Percentiles rank a stretch among this genome's conserved stretches.
Conservation (phyloP, 2,113 vertebrate species). For the Istiophorus platypterus region DNA sequence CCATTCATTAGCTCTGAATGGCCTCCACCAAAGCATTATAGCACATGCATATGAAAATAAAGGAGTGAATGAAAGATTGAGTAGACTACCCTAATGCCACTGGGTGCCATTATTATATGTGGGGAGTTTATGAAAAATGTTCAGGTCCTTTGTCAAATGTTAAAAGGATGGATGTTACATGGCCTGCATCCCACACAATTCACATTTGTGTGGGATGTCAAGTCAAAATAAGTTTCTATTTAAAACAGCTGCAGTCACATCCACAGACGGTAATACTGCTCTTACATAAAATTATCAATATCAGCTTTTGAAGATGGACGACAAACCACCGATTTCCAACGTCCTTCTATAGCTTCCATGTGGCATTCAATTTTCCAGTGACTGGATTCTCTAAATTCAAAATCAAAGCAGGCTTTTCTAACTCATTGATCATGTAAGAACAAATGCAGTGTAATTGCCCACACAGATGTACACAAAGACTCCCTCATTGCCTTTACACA, state of each 20-base stretch:
- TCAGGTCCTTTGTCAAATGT: constrained; percentile 65
- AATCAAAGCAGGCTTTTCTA: constrained; percentile 2
- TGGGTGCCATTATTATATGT: constrained; percentile 61
- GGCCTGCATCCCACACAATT: constrained; percentile 55
- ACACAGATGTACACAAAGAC: constrained; percentile 20
- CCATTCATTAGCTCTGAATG: constrained; percentile 81
- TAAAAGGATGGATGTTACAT: constrained; percentile 62
- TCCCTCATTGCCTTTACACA: background rate
- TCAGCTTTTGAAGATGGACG: constrained; percentile 26
- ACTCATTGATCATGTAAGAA: constrained; percentile 14
- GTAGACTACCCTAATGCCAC: constrained; percentile 63
- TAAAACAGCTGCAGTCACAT: constrained; percentile 33
- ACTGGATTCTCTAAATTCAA: background rate
- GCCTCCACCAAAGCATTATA: constrained; percentile 69
- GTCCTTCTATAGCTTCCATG: constrained; percentile 23
- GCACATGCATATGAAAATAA: constrained; percentile 71
- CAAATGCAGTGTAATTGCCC: constrained; percentile 8
- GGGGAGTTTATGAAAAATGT: constrained; percentile 68
- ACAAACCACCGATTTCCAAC: constrained; percentile 28
- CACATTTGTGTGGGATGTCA: constrained; percentile 52
- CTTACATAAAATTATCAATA: constrained; percentile 48
- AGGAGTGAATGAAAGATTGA: constrained; percentile 74
- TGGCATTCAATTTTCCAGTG: background rate
- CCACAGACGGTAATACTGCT: constrained; percentile 15
- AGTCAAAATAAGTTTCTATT: constrained; percentile 60